Evolutionary conservation across 1,140 invertebrate genomes (phyloP).

Genomic region (Penaeus japonicus): DNA sequence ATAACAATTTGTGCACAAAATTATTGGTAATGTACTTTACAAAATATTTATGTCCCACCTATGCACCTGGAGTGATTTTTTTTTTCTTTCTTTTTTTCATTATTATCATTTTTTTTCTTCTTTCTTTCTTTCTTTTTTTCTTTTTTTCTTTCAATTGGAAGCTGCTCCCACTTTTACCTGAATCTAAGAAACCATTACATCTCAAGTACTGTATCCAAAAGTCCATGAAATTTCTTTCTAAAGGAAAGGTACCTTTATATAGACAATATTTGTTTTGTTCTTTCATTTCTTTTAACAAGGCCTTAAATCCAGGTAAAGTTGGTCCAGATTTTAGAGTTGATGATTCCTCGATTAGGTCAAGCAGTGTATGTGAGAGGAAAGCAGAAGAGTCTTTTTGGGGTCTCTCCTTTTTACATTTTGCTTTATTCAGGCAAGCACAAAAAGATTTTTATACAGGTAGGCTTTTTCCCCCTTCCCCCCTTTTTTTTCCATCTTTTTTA

Average conservation of each 20-base stretch:
- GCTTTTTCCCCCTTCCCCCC: no score
- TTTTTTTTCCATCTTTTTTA: no score
- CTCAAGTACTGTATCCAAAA: not conserved
- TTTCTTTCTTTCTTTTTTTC: not conserved
- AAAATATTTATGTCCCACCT: slow-evolving; percentile 12
- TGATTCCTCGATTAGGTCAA: no score
- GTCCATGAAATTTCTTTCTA: not conserved
- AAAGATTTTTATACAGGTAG: no score
- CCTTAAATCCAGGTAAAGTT: slow-evolving; percentile 32
- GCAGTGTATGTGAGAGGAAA: no score
- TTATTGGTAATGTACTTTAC: not conserved
- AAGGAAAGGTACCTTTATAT: not conserved
- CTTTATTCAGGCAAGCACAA: no score
- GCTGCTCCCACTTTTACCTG: slow-evolving; percentile 1
- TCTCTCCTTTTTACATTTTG: no score
- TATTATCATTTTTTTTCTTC: not conserved
- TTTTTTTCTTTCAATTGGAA: not conserved
- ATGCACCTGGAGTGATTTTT: not conserved
- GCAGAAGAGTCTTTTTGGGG: no score
- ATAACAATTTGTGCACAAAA: slow-evolving; percentile 24
- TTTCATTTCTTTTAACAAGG: not conserved
- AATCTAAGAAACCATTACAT: slow-evolving; percentile 18
- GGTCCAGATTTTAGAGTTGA: not conserved
- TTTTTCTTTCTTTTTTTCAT: not conserved
- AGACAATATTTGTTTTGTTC: not conserved